Evolutionary conservation across 1,140 invertebrate genomes (phyloP), one percentile per base, ranked within the genome.

Genomic region (Trichonephila clavipes): DNA sequence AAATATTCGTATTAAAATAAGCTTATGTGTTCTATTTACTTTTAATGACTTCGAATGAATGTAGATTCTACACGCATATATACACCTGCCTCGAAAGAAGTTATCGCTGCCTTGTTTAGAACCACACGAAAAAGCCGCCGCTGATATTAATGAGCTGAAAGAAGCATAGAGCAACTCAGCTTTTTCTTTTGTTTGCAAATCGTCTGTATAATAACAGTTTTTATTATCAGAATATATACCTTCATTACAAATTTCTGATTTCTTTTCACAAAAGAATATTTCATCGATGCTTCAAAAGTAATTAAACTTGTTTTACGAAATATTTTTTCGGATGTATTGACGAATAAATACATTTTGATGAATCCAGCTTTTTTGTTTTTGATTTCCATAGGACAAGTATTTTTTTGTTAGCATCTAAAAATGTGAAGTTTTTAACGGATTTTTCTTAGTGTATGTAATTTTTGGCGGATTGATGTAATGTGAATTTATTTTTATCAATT

Each of bases 1-100:
- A 81, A 81, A 81, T 81, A 58, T 85, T n/a, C 81, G 2, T 83
- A 88, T 40, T 88, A 88, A 58, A 64, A 88, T 64, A 34, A 64
- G 61, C 28, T 88, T 34, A 14, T 64, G 86, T 64, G 24, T 58
- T 44, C 19, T 34, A 88, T 44, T 62, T 10, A 40, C 59, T 10
- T 62, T 64, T 64, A 88, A 88, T 88, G 59, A 88, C 59, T 19
- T 58, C 18, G 5, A 19, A 21, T 21, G 86, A 64, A 88, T n/a
- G 59, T 19, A 21, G 28, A 34, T 34, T 28, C 8, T 40, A 28
- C 34, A 24, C 34, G 59, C 19, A 64, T 88, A 28, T 28, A 88
- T 64, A 19, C 59, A 64, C 59, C 61, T 88, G 28, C 34, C 61
- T 88, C 24, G 12, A 14, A 14, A 62, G 14, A 62, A 64, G 62